Conservation (phyloP, 2,797 vertebrate genomes). For the Cossypha heuglini region DNA sequence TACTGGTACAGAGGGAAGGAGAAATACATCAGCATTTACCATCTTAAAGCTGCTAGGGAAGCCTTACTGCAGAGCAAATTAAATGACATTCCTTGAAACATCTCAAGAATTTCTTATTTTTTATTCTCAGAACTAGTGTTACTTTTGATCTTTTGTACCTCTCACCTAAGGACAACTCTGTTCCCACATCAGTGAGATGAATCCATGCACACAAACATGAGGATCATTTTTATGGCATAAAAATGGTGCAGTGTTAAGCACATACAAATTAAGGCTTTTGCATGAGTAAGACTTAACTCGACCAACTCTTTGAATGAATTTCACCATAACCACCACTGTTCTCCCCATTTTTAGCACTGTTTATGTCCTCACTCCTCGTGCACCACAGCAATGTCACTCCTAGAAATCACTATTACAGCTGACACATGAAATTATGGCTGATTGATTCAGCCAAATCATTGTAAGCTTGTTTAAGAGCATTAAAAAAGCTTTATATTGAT, state of each 20-base stretch:
- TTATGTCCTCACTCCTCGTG: background rate
- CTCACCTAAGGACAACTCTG: background rate
- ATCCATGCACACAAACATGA: background rate
- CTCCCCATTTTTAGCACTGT: background rate
- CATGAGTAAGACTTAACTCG: background rate
- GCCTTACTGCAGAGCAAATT: background rate
- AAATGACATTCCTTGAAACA: background rate
- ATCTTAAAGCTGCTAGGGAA: background rate
- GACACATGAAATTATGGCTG: background rate
- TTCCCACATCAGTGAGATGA: background rate
- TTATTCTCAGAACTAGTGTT: background rate
- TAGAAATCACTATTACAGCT: background rate
- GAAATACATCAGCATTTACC: background rate
- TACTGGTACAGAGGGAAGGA: background rate
- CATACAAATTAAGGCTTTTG: background rate
- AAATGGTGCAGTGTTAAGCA: background rate
- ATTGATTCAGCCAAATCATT: constrained; percentile 26
- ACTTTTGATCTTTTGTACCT: background rate
- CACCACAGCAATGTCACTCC: background rate
- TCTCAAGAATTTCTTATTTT: background rate
- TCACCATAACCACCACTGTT: background rate
- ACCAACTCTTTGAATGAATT: background rate
- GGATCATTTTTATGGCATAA: background rate
- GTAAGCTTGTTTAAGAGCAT: constrained; percentile 50
- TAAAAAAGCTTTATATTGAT: constrained; percentile 58